Percentiles rank a stretch among this genome's conserved stretches.
phyloP scores from a whole-genome alignment of 2,888 invertebrate species.

The Sinodicranocentrus sp. region DNA sequence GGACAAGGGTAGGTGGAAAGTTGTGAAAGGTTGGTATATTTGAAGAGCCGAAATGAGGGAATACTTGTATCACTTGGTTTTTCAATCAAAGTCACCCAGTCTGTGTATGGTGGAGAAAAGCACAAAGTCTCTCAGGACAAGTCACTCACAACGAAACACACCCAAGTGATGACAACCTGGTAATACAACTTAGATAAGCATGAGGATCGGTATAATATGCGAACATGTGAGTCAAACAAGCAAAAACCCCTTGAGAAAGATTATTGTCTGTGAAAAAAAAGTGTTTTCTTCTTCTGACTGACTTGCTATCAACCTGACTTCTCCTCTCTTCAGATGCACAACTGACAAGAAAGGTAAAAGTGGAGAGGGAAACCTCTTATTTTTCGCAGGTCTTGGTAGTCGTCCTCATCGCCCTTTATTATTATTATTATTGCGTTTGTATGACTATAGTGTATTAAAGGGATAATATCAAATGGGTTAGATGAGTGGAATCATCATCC shows the following conservation, averaged over 20 bases:
- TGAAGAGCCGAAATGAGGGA: too few species aligned
- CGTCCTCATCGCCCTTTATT: constrained; percentile 4
- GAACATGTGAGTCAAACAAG: background rate
- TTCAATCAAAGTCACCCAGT: background rate
- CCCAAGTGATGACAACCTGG: too few species aligned
- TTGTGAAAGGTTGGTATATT: too few species aligned
- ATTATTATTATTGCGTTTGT: background rate
- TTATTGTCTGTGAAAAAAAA: constrained; percentile 3
- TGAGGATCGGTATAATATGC: too few species aligned
- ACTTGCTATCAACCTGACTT: constrained; percentile 51
- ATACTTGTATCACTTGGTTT: too few species aligned
- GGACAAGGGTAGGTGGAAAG: too few species aligned
- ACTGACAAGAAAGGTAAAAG: constrained; percentile 60
- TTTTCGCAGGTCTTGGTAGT: constrained; percentile 37
- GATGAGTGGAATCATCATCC: constrained; percentile 57
- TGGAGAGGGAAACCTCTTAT: constrained; percentile 64
- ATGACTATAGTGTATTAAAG: background rate
- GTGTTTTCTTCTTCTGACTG: constrained; percentile 31
- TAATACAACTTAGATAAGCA: too few species aligned
- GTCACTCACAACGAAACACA: background rate
- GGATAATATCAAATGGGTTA: constrained; percentile 47
- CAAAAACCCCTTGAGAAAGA: constrained; percentile 17
- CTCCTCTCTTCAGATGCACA: constrained; percentile 44
- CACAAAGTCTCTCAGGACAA: background rate
- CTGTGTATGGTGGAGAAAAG: too few species aligned